phyloP scores from a whole-genome alignment of 2,797 vertebrate genomes.

The Danionella dracula region DNA sequence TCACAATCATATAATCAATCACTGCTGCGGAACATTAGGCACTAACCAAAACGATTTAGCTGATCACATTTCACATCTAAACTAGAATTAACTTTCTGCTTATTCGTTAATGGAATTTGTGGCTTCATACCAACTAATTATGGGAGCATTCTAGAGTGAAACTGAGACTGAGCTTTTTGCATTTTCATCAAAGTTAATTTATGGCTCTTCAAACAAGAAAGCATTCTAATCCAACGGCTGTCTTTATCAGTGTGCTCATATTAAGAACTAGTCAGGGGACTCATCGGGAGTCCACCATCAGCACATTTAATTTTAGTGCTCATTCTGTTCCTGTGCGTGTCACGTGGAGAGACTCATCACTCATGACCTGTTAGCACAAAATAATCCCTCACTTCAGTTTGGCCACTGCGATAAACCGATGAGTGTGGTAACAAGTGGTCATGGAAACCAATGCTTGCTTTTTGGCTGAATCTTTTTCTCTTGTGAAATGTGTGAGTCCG shows the following conservation, averaged over 20 bases:
- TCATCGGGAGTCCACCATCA: constrained; percentile 10
- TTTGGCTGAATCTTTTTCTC: not conserved
- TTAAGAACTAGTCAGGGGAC: constrained; percentile 22
- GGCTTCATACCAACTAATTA: constrained; percentile 4
- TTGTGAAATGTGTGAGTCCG: no score
- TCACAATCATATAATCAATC: not conserved
- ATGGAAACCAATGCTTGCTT: not conserved
- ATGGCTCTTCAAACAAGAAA: constrained; percentile 1
- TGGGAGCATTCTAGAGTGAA: not conserved
- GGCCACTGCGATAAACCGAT: not conserved
- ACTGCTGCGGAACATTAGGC: not conserved
- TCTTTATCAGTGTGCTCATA: constrained; percentile 32
- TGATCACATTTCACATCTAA: not conserved
- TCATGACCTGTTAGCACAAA: constrained; percentile 28
- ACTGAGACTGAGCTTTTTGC: not conserved
- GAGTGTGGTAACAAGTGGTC: not conserved
- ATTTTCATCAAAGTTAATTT: constrained; percentile 2
- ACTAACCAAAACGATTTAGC: not conserved
- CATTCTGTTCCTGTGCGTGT: not conserved
- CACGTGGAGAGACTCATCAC: constrained; percentile 16
- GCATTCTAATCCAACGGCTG: constrained; percentile 12
- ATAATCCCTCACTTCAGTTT: constrained; percentile 7
- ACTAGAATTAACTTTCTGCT: not conserved
- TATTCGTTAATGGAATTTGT: not conserved
- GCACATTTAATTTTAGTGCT: constrained; percentile 31